A percentile compares a stretch with the other conserved stretches of the same genome.
Evolutionary conservation across 2,797 vertebrate genomes (phyloP).

Genomic region (Coluber constrictor): DNA sequence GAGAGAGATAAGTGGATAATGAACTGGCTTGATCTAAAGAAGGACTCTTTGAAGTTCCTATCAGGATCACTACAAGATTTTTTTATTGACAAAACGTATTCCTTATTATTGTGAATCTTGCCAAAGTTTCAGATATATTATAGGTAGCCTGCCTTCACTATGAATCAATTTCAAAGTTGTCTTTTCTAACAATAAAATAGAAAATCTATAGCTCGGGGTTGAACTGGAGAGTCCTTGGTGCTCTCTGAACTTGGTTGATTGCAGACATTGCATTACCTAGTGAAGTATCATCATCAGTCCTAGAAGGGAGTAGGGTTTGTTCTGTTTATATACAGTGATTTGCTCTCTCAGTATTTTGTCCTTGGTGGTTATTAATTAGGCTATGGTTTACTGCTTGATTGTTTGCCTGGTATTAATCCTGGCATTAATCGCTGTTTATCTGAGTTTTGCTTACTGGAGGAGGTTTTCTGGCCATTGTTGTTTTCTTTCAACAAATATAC

Average conservation of each 20-base stretch:
- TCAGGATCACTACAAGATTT: too few relatives aligned
- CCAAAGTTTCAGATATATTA: background rate
- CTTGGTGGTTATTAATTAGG: background rate
- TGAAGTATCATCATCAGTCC: background rate
- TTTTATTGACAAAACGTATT: background rate
- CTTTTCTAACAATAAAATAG: background rate
- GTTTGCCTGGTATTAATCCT: background rate
- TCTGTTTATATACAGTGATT: background rate
- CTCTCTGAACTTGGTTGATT: background rate
- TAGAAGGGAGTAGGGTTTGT: background rate
- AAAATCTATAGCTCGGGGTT: background rate
- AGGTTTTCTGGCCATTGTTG: background rate
- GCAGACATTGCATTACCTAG: background rate
- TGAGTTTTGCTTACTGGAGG: background rate
- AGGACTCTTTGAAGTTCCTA: background rate
- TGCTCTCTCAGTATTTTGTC: background rate
- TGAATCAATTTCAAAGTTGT: background rate
- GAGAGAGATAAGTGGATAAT: background rate
- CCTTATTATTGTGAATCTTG: background rate
- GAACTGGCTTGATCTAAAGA: background rate
- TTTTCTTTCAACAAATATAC: background rate
- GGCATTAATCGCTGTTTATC: background rate
- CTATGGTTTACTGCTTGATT: background rate
- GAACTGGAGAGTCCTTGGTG: background rate
- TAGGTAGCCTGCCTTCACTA: background rate